Evolutionary conservation across 2,797 vertebrate species (phyloP).

Genomic region (Malurus leucopterus): DNA sequence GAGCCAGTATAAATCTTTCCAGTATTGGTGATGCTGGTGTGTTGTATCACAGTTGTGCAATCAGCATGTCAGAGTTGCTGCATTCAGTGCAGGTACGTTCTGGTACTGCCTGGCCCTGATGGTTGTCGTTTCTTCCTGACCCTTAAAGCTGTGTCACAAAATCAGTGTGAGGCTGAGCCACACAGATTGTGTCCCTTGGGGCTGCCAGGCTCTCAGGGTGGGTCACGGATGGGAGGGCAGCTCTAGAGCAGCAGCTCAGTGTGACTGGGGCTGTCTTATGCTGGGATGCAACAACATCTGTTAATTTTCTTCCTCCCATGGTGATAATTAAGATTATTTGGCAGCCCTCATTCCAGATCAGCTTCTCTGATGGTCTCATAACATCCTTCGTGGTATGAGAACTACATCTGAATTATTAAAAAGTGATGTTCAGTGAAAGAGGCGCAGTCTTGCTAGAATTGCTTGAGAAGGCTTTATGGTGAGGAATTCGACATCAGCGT

Average conservation of each 20-base stretch:
- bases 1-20: background rate
- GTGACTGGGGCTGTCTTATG: background rate
- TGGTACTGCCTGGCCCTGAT: background rate
- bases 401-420: slow-evolving; percentile 6
- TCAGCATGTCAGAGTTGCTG: background rate
- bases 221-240: background rate
- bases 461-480: background rate
- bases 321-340: slow-evolving; percentile 11
- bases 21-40: rapidly evolving
- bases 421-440: background rate
- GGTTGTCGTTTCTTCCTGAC: background rate
- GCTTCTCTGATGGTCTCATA: background rate
- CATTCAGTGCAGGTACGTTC: background rate
- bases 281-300: background rate
- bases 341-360: background rate
- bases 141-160: background rate
- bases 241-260: background rate
- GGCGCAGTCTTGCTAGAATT: background rate
- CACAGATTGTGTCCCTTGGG: rapidly evolving
- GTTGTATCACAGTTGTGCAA: background rate
- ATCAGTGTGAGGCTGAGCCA: background rate
- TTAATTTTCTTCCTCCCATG: slow-evolving; percentile 4
- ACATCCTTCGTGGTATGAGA: background rate
- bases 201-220: background rate
- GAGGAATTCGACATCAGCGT: background rate